Evolutionary conservation across 2,113 vertebrate genomes (phyloP).

Genomic region (Atrichornis clamosus): DNA sequence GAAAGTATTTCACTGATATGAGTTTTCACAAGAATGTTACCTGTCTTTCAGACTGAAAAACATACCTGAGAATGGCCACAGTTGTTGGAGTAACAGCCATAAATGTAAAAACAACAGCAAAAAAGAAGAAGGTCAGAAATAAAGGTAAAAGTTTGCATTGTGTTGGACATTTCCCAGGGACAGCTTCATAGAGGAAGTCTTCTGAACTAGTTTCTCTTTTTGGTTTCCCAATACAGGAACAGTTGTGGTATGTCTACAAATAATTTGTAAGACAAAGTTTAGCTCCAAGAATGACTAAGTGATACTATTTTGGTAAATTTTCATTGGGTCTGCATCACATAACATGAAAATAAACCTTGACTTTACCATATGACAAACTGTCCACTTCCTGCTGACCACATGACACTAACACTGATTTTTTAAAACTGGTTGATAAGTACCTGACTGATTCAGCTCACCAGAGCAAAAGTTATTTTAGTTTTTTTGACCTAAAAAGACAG

Average conservation of each 20-base stretch:
- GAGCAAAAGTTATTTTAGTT: background rate
- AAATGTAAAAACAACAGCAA: constrained; percentile 68
- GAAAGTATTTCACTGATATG: background rate
- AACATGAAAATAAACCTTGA: background rate
- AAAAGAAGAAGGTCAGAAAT: constrained; percentile 69
- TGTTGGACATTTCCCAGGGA: constrained; percentile 65
- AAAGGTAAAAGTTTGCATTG: constrained; percentile 67
- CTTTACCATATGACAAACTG: background rate
- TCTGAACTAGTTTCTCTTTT: background rate
- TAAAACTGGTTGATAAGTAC: background rate
- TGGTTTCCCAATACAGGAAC: constrained; percentile 70
- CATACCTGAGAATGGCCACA: constrained; percentile 71
- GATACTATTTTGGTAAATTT: background rate
- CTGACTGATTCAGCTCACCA: background rate
- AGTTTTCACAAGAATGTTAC: background rate
- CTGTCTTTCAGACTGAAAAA: background rate
- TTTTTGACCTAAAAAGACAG: background rate
- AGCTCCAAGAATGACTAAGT: background rate
- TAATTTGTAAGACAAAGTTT: background rate
- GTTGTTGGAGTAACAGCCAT: constrained; percentile 66
- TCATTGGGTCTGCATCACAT: background rate
- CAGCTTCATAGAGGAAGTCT: constrained; percentile 40
- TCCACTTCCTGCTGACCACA: background rate
- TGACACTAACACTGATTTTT: background rate
- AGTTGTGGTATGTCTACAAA: constrained; percentile 68